These are phyloP conservation scores for Stenichneumon culpator DNA, from an alignment of 2,888 invertebrate species.

Conservation along the genomic window DNA sequence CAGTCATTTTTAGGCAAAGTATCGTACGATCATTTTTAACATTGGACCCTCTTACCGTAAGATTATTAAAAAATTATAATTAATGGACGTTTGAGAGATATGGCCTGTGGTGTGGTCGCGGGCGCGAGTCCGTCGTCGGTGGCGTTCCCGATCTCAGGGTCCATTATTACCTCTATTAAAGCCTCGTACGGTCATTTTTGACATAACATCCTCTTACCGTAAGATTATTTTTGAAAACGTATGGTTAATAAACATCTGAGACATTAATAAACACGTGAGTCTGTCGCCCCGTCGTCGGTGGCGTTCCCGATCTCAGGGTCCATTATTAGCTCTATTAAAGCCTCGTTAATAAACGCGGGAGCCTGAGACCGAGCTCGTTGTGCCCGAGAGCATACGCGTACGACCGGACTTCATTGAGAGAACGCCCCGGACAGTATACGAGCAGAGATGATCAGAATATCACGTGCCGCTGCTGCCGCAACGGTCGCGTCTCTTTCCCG, in stretches of 20 bases:
- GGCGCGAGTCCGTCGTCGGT: conserved; percentile 45
- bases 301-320: conserved; percentile 60
- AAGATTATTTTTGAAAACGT: no score
- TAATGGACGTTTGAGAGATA: no score
- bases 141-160: conserved; percentile 55
- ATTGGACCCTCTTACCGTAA: no score
- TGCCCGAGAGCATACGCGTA: conserved; percentile 30
- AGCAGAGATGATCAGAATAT: conserved; percentile 55
- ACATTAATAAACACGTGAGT: no score
- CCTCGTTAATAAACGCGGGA: conserved; percentile 64
- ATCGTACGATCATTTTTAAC: neutral
- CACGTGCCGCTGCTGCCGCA: conserved; percentile 46
- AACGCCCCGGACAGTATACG: neutral
- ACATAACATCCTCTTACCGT: no score
- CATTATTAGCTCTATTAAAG: conserved; percentile 67
- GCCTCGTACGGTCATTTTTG: neutral
- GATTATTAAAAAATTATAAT: no score
- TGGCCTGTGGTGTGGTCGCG: neutral
- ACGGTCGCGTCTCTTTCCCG: conserved; percentile 33
- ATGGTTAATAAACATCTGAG: no score
- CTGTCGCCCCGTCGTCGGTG: conserved; percentile 46
- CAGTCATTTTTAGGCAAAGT: neutral
- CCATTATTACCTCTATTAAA: conserved; percentile 65
- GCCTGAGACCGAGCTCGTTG: conserved; percentile 45
- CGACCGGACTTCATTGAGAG: conserved; percentile 45